These are phyloP conservation scores for Musca vetustissima DNA, from an alignment of 1,140 invertebrate genomes.

Conservation along the genomic window DNA sequence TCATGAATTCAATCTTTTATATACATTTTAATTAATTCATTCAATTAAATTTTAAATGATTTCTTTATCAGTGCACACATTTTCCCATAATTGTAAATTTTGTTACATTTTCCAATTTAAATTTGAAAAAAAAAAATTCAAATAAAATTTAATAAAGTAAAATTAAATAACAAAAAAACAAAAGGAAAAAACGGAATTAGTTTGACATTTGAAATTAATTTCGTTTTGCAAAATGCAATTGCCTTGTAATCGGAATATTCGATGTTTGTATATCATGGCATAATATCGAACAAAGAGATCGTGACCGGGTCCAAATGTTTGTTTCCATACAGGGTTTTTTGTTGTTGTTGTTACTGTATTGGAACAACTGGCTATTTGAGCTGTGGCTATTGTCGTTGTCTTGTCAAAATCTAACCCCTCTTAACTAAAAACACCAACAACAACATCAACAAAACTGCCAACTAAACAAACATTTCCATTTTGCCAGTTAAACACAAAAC, in stretches of 20 bases:
- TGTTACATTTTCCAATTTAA: background rate
- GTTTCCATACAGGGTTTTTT: no score
- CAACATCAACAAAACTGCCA: no score
- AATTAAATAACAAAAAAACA: background rate
- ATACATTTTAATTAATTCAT: no score
- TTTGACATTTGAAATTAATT: slow-evolving; percentile 23
- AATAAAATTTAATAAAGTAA: background rate
- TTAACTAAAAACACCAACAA: slow-evolving; percentile 15
- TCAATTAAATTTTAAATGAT: no score
- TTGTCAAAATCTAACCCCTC: no score
- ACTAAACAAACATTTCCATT: slow-evolving; percentile 17
- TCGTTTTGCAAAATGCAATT: background rate
- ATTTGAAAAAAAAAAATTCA: background rate
- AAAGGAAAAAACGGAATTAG: background rate
- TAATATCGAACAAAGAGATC: slow-evolving; percentile 10
- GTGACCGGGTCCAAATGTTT: slow-evolving; percentile 9
- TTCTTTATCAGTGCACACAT: no score
- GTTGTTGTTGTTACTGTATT: no score
- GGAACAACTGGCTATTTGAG: background rate
- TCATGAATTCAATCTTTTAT: no score
- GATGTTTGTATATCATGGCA: slow-evolving; percentile 14
- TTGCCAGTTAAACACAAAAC: background rate
- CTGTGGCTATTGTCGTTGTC: no score
- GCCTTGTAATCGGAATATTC: background rate
- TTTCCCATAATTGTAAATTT: background rate